Percentiles rank a stretch among this genome's conserved stretches.
phyloP scores from a whole-genome alignment of 2,113 vertebrate species.

The Stegastes partitus region DNA sequence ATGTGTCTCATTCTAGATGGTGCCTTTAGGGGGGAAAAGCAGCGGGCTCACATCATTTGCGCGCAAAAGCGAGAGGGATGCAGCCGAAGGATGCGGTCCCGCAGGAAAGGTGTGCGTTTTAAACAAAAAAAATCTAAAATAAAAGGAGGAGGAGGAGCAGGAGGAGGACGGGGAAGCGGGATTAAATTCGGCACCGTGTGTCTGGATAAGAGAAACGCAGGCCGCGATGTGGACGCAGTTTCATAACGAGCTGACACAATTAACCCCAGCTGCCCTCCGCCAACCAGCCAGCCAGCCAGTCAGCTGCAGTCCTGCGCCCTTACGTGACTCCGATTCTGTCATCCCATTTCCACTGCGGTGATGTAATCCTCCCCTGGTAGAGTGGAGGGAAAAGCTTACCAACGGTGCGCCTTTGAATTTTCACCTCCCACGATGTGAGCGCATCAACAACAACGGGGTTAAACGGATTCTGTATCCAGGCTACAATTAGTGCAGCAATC shows the following conservation, averaged over 20 bases:
- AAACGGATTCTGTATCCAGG: slow-evolving; percentile 21
- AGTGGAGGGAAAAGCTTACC: slow-evolving; percentile 71
- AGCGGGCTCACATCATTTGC: slow-evolving; percentile 59
- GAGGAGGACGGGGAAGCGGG: slow-evolving; percentile 2
- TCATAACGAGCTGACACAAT: slow-evolving; percentile 36
- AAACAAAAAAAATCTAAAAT: not conserved
- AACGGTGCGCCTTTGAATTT: slow-evolving; percentile 54
- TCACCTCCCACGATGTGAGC: slow-evolving; percentile 43
- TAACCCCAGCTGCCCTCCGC: slow-evolving; percentile 27
- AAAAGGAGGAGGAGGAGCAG: not conserved
- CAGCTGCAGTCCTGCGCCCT: slow-evolving; percentile 37
- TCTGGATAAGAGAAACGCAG: not conserved
- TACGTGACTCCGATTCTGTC: slow-evolving; percentile 54
- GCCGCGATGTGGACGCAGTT: slow-evolving; percentile 26
- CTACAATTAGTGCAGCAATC: slow-evolving; percentile 17
- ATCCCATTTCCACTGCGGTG: slow-evolving; percentile 75
- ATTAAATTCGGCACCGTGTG: slow-evolving; percentile 4
- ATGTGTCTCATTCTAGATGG: slow-evolving; percentile 55
- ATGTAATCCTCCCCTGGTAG: slow-evolving; percentile 84
- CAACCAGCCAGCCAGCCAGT: slow-evolving; percentile 39
- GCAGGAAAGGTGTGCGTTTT: not conserved
- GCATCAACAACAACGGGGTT: slow-evolving; percentile 20
- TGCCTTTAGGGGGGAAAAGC: slow-evolving; percentile 64
- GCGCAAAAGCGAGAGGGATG: slow-evolving; percentile 50
- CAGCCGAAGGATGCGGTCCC: slow-evolving; percentile 36